These are phyloP conservation scores for Lasioglossum zephyrum DNA, from an alignment of 2,888 invertebrate species.

Conservation along the genomic window DNA sequence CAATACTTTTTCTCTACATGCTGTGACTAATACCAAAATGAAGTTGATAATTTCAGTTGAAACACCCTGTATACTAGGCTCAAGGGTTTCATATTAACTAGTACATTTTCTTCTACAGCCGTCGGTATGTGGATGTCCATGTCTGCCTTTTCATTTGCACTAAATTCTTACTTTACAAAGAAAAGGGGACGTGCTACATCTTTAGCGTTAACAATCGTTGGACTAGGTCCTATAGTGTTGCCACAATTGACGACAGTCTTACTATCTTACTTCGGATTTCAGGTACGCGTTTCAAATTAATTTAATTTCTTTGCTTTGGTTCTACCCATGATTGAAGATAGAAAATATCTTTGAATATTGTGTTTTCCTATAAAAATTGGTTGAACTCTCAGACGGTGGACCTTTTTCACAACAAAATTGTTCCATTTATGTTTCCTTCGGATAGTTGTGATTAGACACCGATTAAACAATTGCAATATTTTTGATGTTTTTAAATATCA, in stretches of 20 bases:
- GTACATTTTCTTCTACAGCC: conserved; percentile 84
- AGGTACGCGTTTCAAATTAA: conserved; percentile 69
- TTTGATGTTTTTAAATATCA: conserved; percentile 24
- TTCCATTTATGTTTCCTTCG: background rate
- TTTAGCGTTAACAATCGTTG: conserved; percentile 88
- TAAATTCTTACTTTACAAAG: conserved; percentile 88
- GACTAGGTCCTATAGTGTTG: conserved; percentile 88
- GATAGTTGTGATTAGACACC: background rate
- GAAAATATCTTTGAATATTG: background rate
- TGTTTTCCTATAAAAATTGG: background rate
- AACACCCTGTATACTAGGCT: background rate
- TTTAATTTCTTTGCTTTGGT: background rate
- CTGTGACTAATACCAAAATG: background rate
- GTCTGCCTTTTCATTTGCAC: conserved; percentile 87
- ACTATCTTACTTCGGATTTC: conserved; percentile 86
- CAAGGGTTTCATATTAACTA: background rate
- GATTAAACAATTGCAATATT: conserved; percentile 1
- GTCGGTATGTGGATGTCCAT: conserved; percentile 87
- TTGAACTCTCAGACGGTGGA: too few relatives aligned
- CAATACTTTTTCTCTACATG: too few relatives aligned
- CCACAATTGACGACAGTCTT: conserved; percentile 87
- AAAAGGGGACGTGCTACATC: conserved; percentile 88
- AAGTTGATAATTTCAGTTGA: background rate
- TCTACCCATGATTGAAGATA: background rate
- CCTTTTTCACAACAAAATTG: background rate